phyloP scores from a whole-genome alignment of 2,113 vertebrate genomes.

The Columba livia region DNA sequence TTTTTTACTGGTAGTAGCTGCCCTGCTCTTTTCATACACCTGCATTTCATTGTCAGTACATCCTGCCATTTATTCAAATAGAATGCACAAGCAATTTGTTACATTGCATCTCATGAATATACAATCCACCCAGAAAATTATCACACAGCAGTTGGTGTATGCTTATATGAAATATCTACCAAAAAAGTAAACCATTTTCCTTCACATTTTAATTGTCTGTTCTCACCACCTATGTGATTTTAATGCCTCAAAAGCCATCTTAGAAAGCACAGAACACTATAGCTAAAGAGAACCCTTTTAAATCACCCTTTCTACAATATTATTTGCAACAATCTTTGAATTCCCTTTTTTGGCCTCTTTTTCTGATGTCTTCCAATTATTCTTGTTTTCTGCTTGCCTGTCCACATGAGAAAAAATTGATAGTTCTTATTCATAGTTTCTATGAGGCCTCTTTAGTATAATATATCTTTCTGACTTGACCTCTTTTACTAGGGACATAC shows the following conservation, averaged over 20 bases:
- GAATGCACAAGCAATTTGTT: background rate
- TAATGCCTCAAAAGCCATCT: background rate
- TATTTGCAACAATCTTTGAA: background rate
- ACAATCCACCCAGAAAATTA: conserved; percentile 13
- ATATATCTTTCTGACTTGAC: background rate
- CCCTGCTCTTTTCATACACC: background rate
- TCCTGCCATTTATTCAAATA: background rate
- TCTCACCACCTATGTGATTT: background rate
- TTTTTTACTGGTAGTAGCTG: background rate
- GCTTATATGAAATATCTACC: background rate
- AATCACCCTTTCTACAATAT: background rate
- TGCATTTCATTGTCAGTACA: background rate
- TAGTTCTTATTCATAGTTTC: background rate
- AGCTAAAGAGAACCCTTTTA: background rate
- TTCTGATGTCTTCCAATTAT: background rate
- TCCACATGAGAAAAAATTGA: background rate
- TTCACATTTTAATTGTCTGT: background rate
- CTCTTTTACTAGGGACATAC: background rate
- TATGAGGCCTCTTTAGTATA: background rate
- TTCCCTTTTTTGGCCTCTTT: background rate
- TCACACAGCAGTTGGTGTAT: background rate
- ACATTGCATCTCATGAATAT: conserved; percentile 16
- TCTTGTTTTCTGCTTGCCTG: background rate
- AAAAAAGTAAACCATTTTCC: background rate
- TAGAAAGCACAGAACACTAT: background rate